Conservation (phyloP, 2,888 invertebrate genomes). For the Pachydiplax longipennis region DNA sequence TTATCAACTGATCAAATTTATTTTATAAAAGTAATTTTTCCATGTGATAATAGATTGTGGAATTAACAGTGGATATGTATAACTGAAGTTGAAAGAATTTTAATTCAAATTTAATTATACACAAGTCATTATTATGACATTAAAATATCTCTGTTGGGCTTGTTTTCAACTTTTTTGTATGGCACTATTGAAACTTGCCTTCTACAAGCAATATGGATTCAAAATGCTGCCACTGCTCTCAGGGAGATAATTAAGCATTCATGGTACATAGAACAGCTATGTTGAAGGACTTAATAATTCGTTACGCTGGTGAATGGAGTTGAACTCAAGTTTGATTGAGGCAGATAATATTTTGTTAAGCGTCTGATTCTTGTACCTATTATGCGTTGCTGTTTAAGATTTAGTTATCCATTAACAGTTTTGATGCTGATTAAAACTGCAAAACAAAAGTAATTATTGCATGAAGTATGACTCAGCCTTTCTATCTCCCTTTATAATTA, state of each 20-base stretch:
- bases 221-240: not conserved
- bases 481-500: too few species aligned
- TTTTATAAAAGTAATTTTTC: not conserved
- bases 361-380: too few species aligned
- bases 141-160: not conserved
- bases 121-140: not conserved
- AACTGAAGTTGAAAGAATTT: not conserved
- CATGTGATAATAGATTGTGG: not conserved
- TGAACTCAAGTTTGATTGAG: too few species aligned
- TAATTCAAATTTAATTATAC: not conserved
- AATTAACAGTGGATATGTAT: not conserved
- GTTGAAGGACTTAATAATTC: not conserved
- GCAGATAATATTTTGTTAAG: too few species aligned
- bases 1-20: too few species aligned
- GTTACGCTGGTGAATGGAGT: not conserved
- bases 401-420: too few species aligned
- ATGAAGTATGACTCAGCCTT: too few species aligned
- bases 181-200: not conserved
- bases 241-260: conserved; percentile 14
- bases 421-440: too few species aligned
- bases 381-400: too few species aligned
- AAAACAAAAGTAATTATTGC: too few species aligned
- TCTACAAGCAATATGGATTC: not conserved
- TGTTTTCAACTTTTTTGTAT: not conserved
- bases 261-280: not conserved